Conservation (phyloP, 2,888 invertebrate species). For the Nineta flava region DNA sequence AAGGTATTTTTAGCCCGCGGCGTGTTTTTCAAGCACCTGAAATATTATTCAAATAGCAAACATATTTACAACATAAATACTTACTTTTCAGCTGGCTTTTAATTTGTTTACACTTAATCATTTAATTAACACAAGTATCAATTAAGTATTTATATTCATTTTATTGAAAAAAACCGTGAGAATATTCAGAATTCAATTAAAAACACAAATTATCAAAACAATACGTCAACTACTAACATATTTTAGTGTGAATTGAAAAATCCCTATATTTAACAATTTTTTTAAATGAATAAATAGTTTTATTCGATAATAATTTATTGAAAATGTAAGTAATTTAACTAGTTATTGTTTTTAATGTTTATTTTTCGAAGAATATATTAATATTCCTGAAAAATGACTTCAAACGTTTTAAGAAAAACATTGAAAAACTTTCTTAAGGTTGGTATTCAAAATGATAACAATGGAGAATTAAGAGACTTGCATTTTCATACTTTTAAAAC, state of each 20-base stretch:
- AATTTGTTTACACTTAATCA: not conserved
- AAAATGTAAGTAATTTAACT: too few relatives aligned
- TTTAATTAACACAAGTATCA: not conserved
- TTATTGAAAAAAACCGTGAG: constrained; percentile 3
- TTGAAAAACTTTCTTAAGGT: too few relatives aligned
- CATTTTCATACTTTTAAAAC: too few relatives aligned
- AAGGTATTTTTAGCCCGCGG: constrained; percentile 6
- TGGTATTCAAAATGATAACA: too few relatives aligned
- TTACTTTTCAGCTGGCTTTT: not conserved
- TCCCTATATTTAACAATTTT: not conserved
- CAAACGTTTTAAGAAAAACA: too few relatives aligned
- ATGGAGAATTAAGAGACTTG: too few relatives aligned
- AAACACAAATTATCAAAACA: constrained; percentile 5
- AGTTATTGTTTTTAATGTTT: too few relatives aligned
- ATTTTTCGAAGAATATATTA: too few relatives aligned
- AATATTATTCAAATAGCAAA: not conserved
- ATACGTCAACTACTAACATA: constrained; percentile 2
- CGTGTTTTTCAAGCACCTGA: constrained; percentile 1
- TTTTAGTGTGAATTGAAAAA: not conserved
- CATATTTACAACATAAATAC: not conserved
- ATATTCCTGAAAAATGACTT: too few relatives aligned
- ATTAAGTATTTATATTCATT: constrained; percentile 1
- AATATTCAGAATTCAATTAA: constrained; percentile 1
- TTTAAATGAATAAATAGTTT: not conserved
- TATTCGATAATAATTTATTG: too few relatives aligned